Percentiles rank a stretch among this genome's conserved stretches.
phyloP scores from a whole-genome alignment of 2,888 invertebrate genomes.

The Archips crataeganus region DNA sequence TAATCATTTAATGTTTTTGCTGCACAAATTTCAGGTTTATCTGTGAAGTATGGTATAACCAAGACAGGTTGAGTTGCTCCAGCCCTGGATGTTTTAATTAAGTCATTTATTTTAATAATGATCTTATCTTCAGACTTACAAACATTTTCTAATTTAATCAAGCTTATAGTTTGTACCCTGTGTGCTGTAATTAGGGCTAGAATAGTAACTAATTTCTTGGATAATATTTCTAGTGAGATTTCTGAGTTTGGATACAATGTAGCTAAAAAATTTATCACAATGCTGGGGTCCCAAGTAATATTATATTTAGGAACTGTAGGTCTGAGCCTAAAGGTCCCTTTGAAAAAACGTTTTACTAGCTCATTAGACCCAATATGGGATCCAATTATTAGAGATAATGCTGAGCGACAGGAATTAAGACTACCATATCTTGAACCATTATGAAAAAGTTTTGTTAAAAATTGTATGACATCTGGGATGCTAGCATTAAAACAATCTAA shows the following conservation, averaged over 20 bases:
- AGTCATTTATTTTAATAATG: no score
- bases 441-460: not conserved
- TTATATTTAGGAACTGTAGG: slow-evolving; percentile 16
- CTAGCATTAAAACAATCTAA: not conserved
- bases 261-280: slow-evolving; percentile 11
- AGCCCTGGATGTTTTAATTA: no score
- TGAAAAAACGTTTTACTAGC: slow-evolving; percentile 4
- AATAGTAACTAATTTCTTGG: not conserved
- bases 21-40: no score
- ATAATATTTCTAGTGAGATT: not conserved
- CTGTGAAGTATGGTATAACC: no score
- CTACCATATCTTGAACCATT: slow-evolving; percentile 5
- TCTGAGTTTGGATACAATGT: not conserved
- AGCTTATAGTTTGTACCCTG: no score
- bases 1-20: no score
- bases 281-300: slow-evolving; percentile 15
- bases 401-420: not conserved
- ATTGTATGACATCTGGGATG: not conserved
- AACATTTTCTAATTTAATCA: no score
- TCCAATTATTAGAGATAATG: slow-evolving; percentile 3
- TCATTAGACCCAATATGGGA: not conserved
- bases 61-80: no score
- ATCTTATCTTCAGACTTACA: no score
- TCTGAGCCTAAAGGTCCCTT: slow-evolving; percentile 10
- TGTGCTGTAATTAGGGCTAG: no score